Percentiles rank a stretch among this genome's conserved stretches.
Conservation (phyloP, 53 echinoderm and acorn worm species). For the Holothuria scabra region DNA sequence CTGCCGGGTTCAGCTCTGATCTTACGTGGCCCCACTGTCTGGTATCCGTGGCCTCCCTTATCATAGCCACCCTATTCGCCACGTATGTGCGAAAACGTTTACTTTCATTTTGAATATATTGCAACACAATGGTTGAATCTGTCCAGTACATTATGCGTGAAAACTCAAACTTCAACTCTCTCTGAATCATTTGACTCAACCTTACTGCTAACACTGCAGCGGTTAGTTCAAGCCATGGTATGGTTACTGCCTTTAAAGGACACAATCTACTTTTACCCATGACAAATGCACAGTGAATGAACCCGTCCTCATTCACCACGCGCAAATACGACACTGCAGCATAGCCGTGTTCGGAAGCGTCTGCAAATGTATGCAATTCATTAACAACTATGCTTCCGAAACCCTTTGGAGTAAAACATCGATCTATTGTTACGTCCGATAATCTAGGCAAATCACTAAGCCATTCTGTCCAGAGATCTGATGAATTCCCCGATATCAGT, state of each 20-base stretch:
- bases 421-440: constrained; percentile 27
- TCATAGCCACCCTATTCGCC: neutral
- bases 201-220: neutral
- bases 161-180: neutral
- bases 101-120: neutral
- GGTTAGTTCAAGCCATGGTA: neutral
- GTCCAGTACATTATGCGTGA: neutral
- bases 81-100: neutral
- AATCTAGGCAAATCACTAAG: constrained; percentile 41
- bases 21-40: neutral
- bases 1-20: neutral
- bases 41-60: neutral
- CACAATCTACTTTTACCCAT: constrained; percentile 59
- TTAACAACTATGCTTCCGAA: neutral
- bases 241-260: constrained; percentile 54
- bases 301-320: constrained; percentile 1
- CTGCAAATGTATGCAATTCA: constrained; percentile 59
- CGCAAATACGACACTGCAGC: constrained; percentile 62
- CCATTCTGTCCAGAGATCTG: constrained; percentile 32
- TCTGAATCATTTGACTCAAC: constrained; percentile 5
- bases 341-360: constrained; percentile 68
- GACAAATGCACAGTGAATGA: constrained; percentile 52
- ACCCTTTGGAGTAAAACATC: constrained; percentile 44
- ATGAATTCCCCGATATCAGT: neutral
- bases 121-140: neutral